These are phyloP conservation scores for Oenanthe melanoleuca DNA, from an alignment of 2,113 vertebrate genomes.

Conservation along the genomic window DNA sequence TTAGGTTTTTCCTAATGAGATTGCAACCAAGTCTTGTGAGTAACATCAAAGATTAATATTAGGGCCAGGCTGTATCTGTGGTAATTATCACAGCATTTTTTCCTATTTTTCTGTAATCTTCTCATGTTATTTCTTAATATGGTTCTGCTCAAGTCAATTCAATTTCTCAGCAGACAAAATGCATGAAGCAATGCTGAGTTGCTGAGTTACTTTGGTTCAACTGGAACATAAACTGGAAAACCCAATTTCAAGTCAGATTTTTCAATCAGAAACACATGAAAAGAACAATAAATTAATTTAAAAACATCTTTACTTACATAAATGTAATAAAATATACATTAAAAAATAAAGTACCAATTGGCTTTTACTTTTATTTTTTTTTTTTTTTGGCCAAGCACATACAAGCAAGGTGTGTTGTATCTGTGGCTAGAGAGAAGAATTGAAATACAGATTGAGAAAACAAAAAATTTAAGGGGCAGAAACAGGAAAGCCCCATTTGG, in stretches of 20 bases:
- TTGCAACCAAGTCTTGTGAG: constrained; percentile 7
- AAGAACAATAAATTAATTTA: constrained; percentile 53
- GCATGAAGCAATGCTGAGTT: constrained; percentile 44
- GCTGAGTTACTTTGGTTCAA: constrained; percentile 53
- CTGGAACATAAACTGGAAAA: constrained; percentile 68
- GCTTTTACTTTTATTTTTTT: not conserved
- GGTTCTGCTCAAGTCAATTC: constrained; percentile 65
- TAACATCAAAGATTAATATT: constrained; percentile 12
- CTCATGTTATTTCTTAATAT: constrained; percentile 55
- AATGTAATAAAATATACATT: not conserved
- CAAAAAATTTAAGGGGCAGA: not conserved
- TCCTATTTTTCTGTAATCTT: constrained; percentile 27
- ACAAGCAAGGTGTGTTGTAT: not conserved
- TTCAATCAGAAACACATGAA: constrained; percentile 59
- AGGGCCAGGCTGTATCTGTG: not conserved
- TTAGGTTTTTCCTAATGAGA: constrained; percentile 37
- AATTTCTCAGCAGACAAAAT: constrained; percentile 64
- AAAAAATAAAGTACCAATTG: not conserved
- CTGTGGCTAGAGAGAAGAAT: not conserved
- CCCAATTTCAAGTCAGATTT: constrained; percentile 64
- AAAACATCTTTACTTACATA: constrained; percentile 43
- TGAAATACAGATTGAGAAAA: not conserved
- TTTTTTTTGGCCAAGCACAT: not conserved
- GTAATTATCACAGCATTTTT: constrained; percentile 50
- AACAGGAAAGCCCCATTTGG: not conserved